These are phyloP conservation scores for Caenorhabditis sulstoni DNA, from an alignment of 2,888 invertebrate genomes.

Conservation along the genomic window DNA sequence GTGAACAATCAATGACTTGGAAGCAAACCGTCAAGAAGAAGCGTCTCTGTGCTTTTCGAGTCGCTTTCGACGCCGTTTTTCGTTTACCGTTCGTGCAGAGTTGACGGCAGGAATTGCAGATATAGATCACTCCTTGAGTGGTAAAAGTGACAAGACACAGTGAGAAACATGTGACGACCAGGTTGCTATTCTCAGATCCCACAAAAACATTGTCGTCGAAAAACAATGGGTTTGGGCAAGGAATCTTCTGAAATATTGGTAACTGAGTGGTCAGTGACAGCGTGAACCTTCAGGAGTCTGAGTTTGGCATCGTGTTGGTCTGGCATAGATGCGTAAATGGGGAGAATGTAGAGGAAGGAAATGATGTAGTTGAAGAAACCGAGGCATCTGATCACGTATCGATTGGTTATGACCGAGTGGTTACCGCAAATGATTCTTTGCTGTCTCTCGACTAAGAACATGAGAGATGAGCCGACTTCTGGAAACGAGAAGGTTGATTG, in stretches of 20 bases:
- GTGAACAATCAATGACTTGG: conserved; percentile 1
- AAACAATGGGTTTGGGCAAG: not conserved
- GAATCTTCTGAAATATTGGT: not conserved
- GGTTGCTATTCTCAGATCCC: not conserved
- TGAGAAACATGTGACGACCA: not conserved
- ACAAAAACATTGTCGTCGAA: not conserved
- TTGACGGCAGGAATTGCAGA: not conserved
- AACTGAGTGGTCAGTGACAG: too few species aligned
- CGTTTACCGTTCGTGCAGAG: not conserved
- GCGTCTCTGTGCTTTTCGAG: conserved; percentile 20
- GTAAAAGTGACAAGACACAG: not conserved
- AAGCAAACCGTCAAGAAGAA: conserved; percentile 24
- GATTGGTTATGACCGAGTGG: not conserved
- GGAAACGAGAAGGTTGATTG: not conserved
- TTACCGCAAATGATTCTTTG: not conserved
- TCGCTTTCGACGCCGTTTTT: conserved; percentile 12
- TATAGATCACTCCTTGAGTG: not conserved
- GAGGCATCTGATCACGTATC: not conserved
- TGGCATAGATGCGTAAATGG: conserved; percentile 11
- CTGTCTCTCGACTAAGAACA: conserved; percentile 6
- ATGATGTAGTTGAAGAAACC: conserved; percentile 14
- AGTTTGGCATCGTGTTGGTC: conserved; percentile 10
- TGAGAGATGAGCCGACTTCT: conserved; percentile 15
- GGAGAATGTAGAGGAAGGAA: conserved; percentile 6
- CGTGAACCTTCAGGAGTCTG: not conserved